A percentile compares a stretch with the other conserved stretches of the same genome.
phyloP scores from a whole-genome alignment of 2,797 vertebrate genomes.

The Staurois parvus region DNA sequence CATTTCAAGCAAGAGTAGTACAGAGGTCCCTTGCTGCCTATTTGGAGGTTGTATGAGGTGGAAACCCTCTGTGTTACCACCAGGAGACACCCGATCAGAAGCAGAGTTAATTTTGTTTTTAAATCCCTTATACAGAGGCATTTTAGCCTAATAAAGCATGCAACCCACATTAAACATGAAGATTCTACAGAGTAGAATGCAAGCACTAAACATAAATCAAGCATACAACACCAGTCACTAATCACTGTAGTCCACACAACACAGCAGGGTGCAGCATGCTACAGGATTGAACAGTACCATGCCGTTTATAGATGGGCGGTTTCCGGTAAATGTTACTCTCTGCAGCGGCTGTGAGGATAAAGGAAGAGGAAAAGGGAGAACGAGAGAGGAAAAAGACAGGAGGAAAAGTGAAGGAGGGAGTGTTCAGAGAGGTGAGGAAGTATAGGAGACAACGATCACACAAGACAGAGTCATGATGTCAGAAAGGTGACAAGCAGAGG shows the following conservation, averaged over 20 bases:
- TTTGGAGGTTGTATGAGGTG: too few relatives aligned
- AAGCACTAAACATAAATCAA: conserved; percentile 6
- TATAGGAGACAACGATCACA: conserved; percentile 43
- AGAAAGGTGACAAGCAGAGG: conserved; percentile 61
- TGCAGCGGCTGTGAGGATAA: conserved; percentile 85
- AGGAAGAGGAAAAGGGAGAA: conserved; percentile 54
- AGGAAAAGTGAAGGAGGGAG: conserved; percentile 62
- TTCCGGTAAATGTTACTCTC: conserved; percentile 99
- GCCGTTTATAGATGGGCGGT: conserved; percentile 97
- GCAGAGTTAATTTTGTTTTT: too few relatives aligned
- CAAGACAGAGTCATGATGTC: conserved; percentile 55
- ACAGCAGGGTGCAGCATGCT: conserved; percentile 39
- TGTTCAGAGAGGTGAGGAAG: conserved; percentile 58
- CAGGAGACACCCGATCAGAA: too few relatives aligned
- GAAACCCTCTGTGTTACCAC: too few relatives aligned
- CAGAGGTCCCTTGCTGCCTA: too few relatives aligned
- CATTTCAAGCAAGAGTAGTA: too few relatives aligned
- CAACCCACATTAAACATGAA: conserved; percentile 21
- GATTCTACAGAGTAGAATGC: neutral
- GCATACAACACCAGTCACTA: conserved; percentile 9
- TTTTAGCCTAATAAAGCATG: too few relatives aligned
- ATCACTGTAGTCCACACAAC: conserved; percentile 15
- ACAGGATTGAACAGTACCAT: conserved; percentile 81
- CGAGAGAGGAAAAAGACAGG: conserved; percentile 51
- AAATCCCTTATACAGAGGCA: too few relatives aligned